Evolutionary conservation across 2,888 invertebrate species (phyloP).

Genomic region (Eueremaeus valkanovi): DNA sequence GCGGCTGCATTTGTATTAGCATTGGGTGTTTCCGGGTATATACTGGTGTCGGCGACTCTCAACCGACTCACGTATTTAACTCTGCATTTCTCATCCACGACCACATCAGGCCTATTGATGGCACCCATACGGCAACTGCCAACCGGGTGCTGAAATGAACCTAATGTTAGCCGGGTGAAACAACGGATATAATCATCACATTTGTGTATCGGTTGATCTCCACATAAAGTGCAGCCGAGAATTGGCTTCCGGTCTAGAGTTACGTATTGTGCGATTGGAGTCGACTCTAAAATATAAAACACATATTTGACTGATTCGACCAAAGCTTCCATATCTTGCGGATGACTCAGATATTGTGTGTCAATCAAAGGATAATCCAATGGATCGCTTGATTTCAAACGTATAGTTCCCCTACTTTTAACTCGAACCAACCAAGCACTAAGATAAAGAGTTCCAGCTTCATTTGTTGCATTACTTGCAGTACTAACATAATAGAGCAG

Average conservation of each 20-base stretch:
- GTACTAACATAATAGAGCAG: neutral
- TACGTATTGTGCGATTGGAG: neutral
- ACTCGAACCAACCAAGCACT: too few species aligned
- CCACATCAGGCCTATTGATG: too few species aligned
- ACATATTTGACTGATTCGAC: neutral
- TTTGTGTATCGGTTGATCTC: too few species aligned
- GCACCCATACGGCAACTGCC: too few species aligned
- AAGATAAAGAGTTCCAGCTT: neutral
- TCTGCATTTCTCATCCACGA: too few species aligned
- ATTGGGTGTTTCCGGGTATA: too few species aligned
- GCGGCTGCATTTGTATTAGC: too few species aligned
- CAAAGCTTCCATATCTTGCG: neutral
- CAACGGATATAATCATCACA: too few species aligned
- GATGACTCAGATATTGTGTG: neutral
- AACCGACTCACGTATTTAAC: too few species aligned
- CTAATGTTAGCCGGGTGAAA: too few species aligned
- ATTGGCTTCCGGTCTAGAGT: neutral
- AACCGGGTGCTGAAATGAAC: too few species aligned
- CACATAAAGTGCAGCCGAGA: neutral
- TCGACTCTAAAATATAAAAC: neutral
- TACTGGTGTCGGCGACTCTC: too few species aligned
- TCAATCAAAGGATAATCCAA: neutral
- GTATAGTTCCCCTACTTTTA: conserved; percentile 8
- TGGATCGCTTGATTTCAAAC: conserved; percentile 5
- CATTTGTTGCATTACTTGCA: neutral